Evolutionary conservation across 2,888 invertebrate genomes (phyloP), one percentile per base, ranked within the genome.

Genomic region (Tholera decimalis): DNA sequence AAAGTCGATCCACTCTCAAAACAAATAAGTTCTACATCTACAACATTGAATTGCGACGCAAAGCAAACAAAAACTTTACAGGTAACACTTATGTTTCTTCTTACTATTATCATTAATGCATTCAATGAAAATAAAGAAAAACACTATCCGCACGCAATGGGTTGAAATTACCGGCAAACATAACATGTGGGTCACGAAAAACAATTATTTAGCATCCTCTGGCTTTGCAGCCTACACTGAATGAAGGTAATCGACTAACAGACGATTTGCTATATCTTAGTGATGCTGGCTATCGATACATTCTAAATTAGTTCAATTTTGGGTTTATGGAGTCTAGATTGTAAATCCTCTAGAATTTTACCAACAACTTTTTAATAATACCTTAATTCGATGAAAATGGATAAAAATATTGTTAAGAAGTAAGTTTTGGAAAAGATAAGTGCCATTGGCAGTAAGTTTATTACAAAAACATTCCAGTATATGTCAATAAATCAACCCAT

Each of bases 181-280:
- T 67, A 61, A 75, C 70, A 73, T 81, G 79, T 86, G 81, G 83
- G 83, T 85, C 86, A 87, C 85, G 85, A 87, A 86, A 84, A 84
- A 84, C 86, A 88, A 88, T 88, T 87, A 89, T 65, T 66, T 75
- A 43, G 65, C 64, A 68, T 56, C 60, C 68, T 66, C 63, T 74
- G 65, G 63, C 59, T 58, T 43, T 53, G 41, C 35, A 61, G 67
- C 66, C 67, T 47, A 58, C 60, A 53, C 79, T 50, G 43, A 62
- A 41, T 44, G 56, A 28, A 46, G 64, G 73, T 75, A 70, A 75
- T 78, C 46, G 69, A 53, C 56, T 9, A 44, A 39, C 60, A 55
- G 41, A 30, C 22, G 49, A 50, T 59, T 35, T 35, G 15, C 35
- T 53, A 20, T 15, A 44, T 22, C 24, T 20, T 72, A 67, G 74